Evolutionary conservation across 2,888 invertebrate genomes (phyloP).

Genomic region (Cybosia mesomella): DNA sequence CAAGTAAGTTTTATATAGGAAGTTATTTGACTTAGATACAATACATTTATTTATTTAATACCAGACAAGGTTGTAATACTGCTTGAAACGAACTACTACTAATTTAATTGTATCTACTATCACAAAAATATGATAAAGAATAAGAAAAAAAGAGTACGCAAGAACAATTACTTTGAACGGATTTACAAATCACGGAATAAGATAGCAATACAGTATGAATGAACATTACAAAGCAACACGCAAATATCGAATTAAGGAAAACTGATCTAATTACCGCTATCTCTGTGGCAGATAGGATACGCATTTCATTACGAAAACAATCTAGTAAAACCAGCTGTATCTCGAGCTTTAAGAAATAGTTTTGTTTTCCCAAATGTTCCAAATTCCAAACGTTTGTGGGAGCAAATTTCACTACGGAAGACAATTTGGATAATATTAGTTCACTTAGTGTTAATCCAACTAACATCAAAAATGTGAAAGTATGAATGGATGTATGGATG

Average conservation of each 20-base stretch:
- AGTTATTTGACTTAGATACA: background rate
- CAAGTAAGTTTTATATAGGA: constrained; percentile 57
- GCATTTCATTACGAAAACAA: no score
- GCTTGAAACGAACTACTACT: background rate
- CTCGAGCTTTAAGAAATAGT: no score
- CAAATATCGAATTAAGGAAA: background rate
- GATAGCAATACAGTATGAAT: background rate
- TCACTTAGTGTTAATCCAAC: no score
- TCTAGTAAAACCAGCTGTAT: no score
- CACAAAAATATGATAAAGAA: no score
- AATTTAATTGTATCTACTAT: no score
- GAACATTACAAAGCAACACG: background rate
- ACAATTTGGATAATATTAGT: no score
- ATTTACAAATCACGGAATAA: background rate
- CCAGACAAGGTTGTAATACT: background rate
- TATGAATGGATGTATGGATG: no score
- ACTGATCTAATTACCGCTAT: background rate
- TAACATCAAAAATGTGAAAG: no score
- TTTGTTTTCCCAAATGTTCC: no score
- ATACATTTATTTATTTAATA: background rate
- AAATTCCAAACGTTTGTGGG: no score
- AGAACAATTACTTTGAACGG: background rate
- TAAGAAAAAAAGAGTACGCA: background rate
- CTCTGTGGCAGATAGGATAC: background rate
- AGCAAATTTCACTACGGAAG: no score